Base-by-base conservation (phyloP, 2,797 vertebrate genomes). In the Streptopelia turtur region DNA sequence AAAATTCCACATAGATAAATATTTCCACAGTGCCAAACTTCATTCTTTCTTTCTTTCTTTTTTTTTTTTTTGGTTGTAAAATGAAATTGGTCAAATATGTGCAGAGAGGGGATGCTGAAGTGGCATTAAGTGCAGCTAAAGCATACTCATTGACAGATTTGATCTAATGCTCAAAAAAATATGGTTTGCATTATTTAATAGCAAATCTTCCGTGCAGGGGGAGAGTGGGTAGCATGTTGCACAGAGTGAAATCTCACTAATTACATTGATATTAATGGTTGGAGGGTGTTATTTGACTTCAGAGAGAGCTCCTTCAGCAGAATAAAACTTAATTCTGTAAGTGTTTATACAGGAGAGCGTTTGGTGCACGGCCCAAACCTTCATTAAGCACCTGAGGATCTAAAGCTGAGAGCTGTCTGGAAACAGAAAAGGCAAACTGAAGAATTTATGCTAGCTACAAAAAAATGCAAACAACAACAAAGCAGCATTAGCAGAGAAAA, bases 221-320 rank as follows among this genome's bases (percentile, higher is more conserved):
- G 20, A 92, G 60, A 89, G 35, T 1, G 2, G 45, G 60, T 35
- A 93, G 64, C 53, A 85, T 85, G 92, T 89, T 94, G 60, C 69
- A 83, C 22, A 82, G 77, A 45, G 27, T 81, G 59, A 90, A 89
- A 60, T 66, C 76, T 94, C 78, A 65, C 60, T 93, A 86, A 90
- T 90, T 78, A 71, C 53, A 93, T 28, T 85, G 43, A 60, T 65
- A 68, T 43, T 83, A 91, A 71, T 43, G 76, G 37, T 31, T 85
- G 33, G 56, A 87, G 22, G 49, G 69, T 71, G 37, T 87, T 90
- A 22, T 72, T 28, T 82, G 61, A 59, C 45, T 92, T 50, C 33
- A 87, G 35, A 64, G 55, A 71, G 17, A 23, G 5, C 22, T 85
- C 50, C 33, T 91, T 93, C 1, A 7, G 22, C 20, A 31, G 9